These are phyloP conservation scores for zebrafish (Danio rerio) DNA, from an alignment of 2,113 vertebrate species.

Conservation along the genomic window GRCz12tu NC_133181.1:27346001-27346500, in stretches of 20 bases:
- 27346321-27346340: background rate
- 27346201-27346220: constrained; percentile 57
- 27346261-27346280: background rate
- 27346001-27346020: constrained; percentile 63
- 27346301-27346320: background rate
- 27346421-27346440: background rate
- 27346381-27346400: background rate
- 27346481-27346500: too few relatives aligned
- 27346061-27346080: constrained; percentile 60
- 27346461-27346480: too few relatives aligned
- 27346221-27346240: constrained; percentile 26
- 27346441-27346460: too few relatives aligned
- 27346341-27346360: background rate
- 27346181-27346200: constrained; percentile 64
- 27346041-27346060: constrained; percentile 55
- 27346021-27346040: constrained; percentile 51
- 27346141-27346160: constrained; percentile 3
- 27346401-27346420: too few relatives aligned
- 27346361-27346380: background rate
- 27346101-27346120: constrained; percentile 63
- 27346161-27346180: background rate
- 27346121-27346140: constrained; percentile 53
- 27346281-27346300: background rate
- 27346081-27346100: constrained; percentile 67
- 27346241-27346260: background rate